Evolutionary conservation across 2,888 invertebrate genomes (phyloP).

Genomic region (Orthonevra nobilis): DNA sequence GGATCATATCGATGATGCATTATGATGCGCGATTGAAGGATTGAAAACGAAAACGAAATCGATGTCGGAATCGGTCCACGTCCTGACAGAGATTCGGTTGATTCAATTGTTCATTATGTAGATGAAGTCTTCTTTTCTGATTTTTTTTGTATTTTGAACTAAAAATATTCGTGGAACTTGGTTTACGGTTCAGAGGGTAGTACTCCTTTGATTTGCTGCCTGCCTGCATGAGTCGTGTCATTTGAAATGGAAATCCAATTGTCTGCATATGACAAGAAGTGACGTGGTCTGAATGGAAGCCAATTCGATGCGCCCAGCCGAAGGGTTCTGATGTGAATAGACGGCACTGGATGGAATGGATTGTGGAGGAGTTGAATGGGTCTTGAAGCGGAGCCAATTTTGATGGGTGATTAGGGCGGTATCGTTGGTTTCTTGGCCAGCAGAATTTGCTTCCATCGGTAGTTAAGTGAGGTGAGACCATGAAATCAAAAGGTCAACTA

Average conservation of each 20-base stretch:
- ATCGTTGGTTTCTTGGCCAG: too few relatives aligned
- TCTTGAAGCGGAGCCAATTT: slow-evolving; percentile 9
- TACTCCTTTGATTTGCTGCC: slow-evolving; percentile 17
- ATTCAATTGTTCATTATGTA: slow-evolving; percentile 62
- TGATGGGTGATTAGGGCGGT: slow-evolving; percentile 11
- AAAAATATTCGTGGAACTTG: slow-evolving; percentile 44
- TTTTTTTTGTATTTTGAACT: slow-evolving; percentile 19
- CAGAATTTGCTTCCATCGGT: background rate
- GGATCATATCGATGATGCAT: slow-evolving; percentile 59
- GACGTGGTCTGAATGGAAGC: slow-evolving; percentile 47
- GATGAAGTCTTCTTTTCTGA: slow-evolving; percentile 11
- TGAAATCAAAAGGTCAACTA: background rate
- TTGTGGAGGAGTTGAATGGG: too few relatives aligned
- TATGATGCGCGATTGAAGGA: slow-evolving; percentile 50
- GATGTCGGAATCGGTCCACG: slow-evolving; percentile 58
- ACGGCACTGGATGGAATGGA: background rate
- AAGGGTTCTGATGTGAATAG: slow-evolving; percentile 23
- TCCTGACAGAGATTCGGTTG: slow-evolving; percentile 50
- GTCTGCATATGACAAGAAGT: slow-evolving; percentile 57
- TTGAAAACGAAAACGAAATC: slow-evolving; percentile 60
- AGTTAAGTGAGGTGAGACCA: slow-evolving; percentile 9
- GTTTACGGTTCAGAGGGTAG: slow-evolving; percentile 13
- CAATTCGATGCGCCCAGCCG: slow-evolving; percentile 34
- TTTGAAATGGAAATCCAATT: slow-evolving; percentile 65
- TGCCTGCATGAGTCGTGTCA: slow-evolving; percentile 42